phyloP scores from a whole-genome alignment of 2,113 vertebrate genomes.

The Brachionichthys hirsutus region DNA sequence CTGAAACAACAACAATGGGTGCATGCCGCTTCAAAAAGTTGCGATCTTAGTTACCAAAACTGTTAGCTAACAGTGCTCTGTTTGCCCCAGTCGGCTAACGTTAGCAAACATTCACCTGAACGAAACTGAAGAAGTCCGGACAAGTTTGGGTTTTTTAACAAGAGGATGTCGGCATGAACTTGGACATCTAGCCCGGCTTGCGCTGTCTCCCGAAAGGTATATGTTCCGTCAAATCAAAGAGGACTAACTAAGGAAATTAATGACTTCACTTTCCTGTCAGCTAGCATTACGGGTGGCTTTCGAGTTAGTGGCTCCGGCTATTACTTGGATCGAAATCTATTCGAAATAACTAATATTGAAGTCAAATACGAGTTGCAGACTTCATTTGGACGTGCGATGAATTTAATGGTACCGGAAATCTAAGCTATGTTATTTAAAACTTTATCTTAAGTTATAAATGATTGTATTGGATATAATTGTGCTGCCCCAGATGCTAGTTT shows the following conservation, averaged over 20 bases:
- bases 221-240: neutral
- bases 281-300: constrained; percentile 37
- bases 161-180: constrained; percentile 28
- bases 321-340: constrained; percentile 30
- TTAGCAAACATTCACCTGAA: constrained; percentile 65
- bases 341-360: constrained; percentile 22
- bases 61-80: constrained; percentile 43
- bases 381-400: neutral
- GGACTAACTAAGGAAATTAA: constrained; percentile 1
- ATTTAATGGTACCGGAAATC: neutral
- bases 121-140: constrained; percentile 45
- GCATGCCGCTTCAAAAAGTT: constrained; percentile 54
- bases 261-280: constrained; percentile 27
- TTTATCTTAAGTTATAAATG: neutral
- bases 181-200: constrained; percentile 28
- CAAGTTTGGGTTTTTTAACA: constrained; percentile 43
- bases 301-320: constrained; percentile 57
- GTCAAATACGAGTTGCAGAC: neutral
- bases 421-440: neutral
- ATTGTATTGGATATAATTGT: rapidly evolving
- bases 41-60: constrained; percentile 48
- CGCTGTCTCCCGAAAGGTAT: constrained; percentile 42
- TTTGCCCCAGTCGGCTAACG: constrained; percentile 57
- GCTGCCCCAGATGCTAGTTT: neutral
- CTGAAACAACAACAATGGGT: constrained; percentile 19